Evolutionary conservation across 2,797 vertebrate species (phyloP).

Genomic region (Cirrhinus molitorella): DNA sequence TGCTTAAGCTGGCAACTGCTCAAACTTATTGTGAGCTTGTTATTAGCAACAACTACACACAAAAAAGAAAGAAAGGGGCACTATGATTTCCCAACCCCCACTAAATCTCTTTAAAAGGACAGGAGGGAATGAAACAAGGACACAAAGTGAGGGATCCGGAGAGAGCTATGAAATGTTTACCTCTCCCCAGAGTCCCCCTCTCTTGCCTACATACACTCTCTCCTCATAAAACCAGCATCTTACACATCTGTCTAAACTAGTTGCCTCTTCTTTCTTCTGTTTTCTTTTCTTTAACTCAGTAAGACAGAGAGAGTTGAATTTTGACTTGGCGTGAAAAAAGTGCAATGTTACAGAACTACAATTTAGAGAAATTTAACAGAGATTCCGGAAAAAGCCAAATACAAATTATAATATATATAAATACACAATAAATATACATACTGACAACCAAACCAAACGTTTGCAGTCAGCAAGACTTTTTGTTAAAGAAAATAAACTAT

Average conservation of each 20-base stretch:
- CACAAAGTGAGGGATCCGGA: slow-evolving; percentile 43
- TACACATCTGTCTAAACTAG: slow-evolving; percentile 60
- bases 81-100: slow-evolving; percentile 29
- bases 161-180: slow-evolving; percentile 47
- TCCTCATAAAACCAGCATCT: slow-evolving; percentile 26
- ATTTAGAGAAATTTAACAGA: background rate
- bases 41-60: slow-evolving; percentile 27
- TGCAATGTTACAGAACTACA: background rate
- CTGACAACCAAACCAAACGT: no score
- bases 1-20: slow-evolving; percentile 29
- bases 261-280: background rate
- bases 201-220: background rate
- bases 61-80: slow-evolving; percentile 13
- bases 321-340: background rate
- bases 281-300: background rate
- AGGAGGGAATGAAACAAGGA: slow-evolving; percentile 41
- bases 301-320: no score
- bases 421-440: background rate
- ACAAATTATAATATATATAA: background rate
- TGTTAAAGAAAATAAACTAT: no score
- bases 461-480: no score
- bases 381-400: no score
- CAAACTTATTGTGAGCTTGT: slow-evolving; percentile 31
- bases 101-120: slow-evolving; percentile 52
- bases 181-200: slow-evolving; percentile 33